Evolutionary conservation across 2,888 invertebrate genomes (phyloP).

Genomic region (Smittia sp.): DNA sequence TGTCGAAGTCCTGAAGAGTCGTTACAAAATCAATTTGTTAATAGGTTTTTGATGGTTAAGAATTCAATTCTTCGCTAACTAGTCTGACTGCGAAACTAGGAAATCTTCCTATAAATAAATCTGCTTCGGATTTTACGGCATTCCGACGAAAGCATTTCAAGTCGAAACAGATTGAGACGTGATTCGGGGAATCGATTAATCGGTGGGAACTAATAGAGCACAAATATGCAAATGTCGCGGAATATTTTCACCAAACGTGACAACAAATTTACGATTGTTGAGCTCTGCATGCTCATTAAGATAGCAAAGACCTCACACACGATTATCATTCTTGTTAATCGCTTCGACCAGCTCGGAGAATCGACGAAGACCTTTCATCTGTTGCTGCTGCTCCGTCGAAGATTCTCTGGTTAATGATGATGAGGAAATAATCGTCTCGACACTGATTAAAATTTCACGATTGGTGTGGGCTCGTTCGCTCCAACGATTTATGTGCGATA

Average conservation of each 20-base stretch:
- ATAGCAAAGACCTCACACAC: slow-evolving; percentile 16
- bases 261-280: slow-evolving; percentile 20
- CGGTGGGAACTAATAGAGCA: slow-evolving; percentile 25
- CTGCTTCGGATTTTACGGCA: not conserved
- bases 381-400: not conserved
- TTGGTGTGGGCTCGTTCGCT: too few species aligned
- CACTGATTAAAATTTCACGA: too few species aligned
- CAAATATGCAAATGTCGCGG: slow-evolving; percentile 24
- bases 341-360: not conserved
- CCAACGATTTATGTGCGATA: too few species aligned
- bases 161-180: slow-evolving; percentile 27
- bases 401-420: slow-evolving; percentile 25
- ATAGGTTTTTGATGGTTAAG: too few species aligned
- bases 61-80: too few species aligned
- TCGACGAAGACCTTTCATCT: not conserved
- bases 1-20: too few species aligned
- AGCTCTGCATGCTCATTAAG: not conserved
- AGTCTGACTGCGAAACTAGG: too few species aligned
- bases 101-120: too few species aligned
- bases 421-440: slow-evolving; percentile 27
- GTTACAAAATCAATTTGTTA: too few species aligned
- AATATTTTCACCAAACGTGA: slow-evolving; percentile 17
- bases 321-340: not conserved
- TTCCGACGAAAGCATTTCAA: not conserved
- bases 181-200: slow-evolving; percentile 33